Base-by-base conservation (phyloP, 2,888 invertebrate species). In the Cosmia trapezina region DNA sequence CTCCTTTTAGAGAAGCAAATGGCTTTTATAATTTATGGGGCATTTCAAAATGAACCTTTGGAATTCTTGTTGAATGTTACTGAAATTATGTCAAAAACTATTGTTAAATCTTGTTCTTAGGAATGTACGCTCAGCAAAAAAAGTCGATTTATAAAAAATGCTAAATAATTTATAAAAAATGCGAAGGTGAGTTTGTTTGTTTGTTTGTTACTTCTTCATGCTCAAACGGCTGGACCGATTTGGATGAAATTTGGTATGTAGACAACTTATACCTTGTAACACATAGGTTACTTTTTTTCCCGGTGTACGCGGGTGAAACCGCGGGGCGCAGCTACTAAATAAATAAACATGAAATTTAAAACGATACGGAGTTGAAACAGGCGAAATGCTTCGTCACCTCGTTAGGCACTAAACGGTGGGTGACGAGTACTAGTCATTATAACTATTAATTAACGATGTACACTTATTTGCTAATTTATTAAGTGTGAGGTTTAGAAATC, bases 381-480 rank as follows among this genome's bases (percentile, higher is more conserved):
- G 0, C 19, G 47, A 69, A 73, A 66, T 28, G 83, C 80, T 37
- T 7, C 67, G 74, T 80, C 80, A 83, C 57, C 73, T 80, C 83
- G 83, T 83, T 59, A 69, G 51, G 22, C 51, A 45, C 17, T 47
- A 22, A 47, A 37, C 80, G 83, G 56, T 37, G 80, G 66, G 47
- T 67, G 79, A 83, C 80, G 72, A 28, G 19, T 12, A 47, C 70
- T 43, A 66, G 66, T 64, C 73, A 71, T 64, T 78, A 79, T 57
- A 71, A 83, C 83, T 79, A 83, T 79, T 72, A 78, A n/a, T n/a
- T n/a, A n/a, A 54, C 62, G 66, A 83, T 67, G 72, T 56, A 63
- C 70, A 78, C 61, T 78, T 83, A 72, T 83, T 47, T 51, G 54
- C 28, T 71, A 70, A 78, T 70, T 59, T 63, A 78, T 71, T 64